These are phyloP conservation scores for Hirundo rustica DNA, from an alignment of 2,797 vertebrate species.

Conservation along the genomic window DNA sequence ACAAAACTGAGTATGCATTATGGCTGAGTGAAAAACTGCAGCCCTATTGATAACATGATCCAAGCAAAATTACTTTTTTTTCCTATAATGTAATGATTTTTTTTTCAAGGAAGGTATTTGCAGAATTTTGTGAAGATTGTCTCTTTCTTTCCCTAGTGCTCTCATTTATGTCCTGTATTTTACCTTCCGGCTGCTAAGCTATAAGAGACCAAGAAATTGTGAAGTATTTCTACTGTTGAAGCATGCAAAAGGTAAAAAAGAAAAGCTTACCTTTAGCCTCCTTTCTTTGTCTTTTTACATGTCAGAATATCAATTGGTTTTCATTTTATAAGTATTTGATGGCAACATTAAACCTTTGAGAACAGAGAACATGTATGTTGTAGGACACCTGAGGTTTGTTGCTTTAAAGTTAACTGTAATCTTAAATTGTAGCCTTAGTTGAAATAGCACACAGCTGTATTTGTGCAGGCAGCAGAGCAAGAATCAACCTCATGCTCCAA, in stretches of 20 bases:
- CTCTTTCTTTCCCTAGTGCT: background rate
- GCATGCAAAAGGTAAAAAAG: background rate
- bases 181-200: background rate
- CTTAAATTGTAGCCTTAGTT: background rate
- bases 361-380: background rate
- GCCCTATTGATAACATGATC: background rate
- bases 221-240: background rate
- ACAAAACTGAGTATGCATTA: background rate
- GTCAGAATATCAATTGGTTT: background rate
- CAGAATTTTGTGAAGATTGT: background rate
- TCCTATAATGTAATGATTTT: background rate
- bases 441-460: background rate
- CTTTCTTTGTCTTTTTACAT: background rate
- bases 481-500: background rate
- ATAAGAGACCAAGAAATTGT: background rate
- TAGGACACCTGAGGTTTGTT: background rate
- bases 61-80: background rate
- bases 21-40: background rate
- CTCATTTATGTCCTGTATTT: background rate
- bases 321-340: background rate
- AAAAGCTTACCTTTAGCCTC: background rate
- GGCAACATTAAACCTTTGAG: background rate
- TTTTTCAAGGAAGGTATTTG: background rate
- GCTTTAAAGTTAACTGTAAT: background rate
- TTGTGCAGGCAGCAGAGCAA: background rate